Conservation (phyloP, 2,113 vertebrate species). For the Aegotheles bennettii region DNA sequence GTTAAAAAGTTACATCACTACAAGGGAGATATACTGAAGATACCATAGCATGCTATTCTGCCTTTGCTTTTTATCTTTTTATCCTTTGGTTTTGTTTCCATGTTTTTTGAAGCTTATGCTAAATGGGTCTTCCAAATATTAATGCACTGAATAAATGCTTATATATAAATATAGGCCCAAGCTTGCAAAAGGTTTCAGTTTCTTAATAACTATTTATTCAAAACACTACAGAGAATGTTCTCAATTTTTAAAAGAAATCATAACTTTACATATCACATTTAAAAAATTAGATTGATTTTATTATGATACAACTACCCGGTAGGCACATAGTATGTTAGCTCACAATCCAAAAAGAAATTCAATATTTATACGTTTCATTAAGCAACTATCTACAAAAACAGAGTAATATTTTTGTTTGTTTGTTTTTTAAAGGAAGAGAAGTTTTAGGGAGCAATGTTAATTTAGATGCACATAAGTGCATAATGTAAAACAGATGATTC, state of each 20-base stretch:
- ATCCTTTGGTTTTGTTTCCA: background rate
- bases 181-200: background rate
- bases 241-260: background rate
- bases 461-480: background rate
- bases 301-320: background rate
- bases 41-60: accelerated
- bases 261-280: background rate
- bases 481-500: background rate
- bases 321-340: background rate
- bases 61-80: background rate
- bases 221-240: background rate
- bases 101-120: background rate
- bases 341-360: background rate
- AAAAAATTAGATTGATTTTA: background rate
- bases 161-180: background rate
- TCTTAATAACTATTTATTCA: background rate
- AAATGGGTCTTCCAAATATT: background rate
- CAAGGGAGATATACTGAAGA: background rate
- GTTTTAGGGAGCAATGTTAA: background rate
- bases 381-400: background rate
- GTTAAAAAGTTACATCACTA: background rate
- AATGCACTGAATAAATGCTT: background rate
- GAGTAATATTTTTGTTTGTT: background rate
- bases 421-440: background rate
- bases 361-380: background rate